phyloP scores from a whole-genome alignment of 2,797 vertebrate species.

The Caiman crocodilus region DNA sequence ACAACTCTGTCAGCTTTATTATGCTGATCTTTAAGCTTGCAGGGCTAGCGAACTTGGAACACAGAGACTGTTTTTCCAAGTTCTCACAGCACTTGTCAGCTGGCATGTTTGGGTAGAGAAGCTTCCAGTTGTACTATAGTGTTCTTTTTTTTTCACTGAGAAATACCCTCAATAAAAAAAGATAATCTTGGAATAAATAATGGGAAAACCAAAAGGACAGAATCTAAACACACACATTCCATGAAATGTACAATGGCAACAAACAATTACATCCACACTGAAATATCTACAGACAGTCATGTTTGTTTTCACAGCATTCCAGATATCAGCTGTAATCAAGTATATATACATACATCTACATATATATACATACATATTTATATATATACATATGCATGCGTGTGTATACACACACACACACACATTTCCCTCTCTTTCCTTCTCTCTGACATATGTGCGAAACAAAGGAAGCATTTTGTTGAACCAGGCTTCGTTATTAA shows the following conservation, averaged over 20 bases:
- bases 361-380: no score
- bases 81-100: constrained; percentile 42
- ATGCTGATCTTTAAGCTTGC: constrained; percentile 25
- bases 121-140: background rate
- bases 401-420: no score
- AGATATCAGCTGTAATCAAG: constrained; percentile 44
- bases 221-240: constrained; percentile 16
- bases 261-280: constrained; percentile 32
- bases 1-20: constrained; percentile 29
- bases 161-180: constrained; percentile 41
- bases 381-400: no score
- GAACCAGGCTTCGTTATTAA: constrained; percentile 41
- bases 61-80: background rate
- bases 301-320: constrained; percentile 62
- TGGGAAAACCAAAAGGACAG: background rate
- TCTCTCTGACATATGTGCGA: accelerated
- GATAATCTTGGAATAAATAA: constrained; percentile 43
- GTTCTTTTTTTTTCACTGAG: background rate
- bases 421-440: background rate
- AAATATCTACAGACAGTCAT: constrained; percentile 36
- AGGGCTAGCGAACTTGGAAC: constrained; percentile 35
- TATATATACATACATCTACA: background rate
- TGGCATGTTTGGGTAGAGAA: constrained; percentile 4
- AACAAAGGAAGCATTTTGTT: constrained; percentile 39
- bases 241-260: background rate